Conservation (phyloP, 1,140 invertebrate species). For the Kradibia gibbosae region DNA sequence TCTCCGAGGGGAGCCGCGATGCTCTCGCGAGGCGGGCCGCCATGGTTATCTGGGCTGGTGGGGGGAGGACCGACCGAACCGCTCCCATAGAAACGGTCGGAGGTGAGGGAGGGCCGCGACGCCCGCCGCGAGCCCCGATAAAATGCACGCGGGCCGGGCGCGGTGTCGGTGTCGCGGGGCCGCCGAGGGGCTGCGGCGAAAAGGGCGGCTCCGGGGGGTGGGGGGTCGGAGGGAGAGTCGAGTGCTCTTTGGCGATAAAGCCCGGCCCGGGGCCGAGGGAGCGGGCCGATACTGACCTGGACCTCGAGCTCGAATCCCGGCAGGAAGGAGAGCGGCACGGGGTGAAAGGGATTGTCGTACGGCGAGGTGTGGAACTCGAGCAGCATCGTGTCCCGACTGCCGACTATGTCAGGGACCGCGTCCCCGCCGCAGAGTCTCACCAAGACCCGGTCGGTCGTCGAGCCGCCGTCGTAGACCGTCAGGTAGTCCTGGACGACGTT, state of each 20-base stretch:
- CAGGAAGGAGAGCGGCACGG: slow-evolving; percentile 82
- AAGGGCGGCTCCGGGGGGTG: too few species aligned
- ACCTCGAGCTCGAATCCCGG: slow-evolving; percentile 88
- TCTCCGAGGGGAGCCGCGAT: too few species aligned
- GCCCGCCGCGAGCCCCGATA: not conserved
- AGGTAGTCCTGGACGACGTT: slow-evolving; percentile 86
- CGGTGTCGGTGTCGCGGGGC: too few species aligned
- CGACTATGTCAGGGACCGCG: slow-evolving; percentile 85
- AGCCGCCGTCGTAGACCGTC: slow-evolving; percentile 87
- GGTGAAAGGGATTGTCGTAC: slow-evolving; percentile 86
- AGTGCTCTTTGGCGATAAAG: not conserved
- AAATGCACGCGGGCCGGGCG: not conserved
- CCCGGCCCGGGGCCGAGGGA: too few species aligned
- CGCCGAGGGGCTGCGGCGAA: too few species aligned
- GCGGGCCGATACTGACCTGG: slow-evolving; percentile 72
- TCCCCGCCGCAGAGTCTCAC: slow-evolving; percentile 88
- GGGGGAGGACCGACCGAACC: too few species aligned
- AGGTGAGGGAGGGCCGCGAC: too few species aligned
- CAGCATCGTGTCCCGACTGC: slow-evolving; percentile 83
- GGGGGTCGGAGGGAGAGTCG: not conserved
- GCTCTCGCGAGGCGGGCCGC: too few species aligned
- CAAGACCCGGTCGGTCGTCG: slow-evolving; percentile 80
- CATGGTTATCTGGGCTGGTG: too few species aligned
- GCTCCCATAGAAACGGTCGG: too few species aligned
- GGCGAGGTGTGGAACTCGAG: slow-evolving; percentile 88